Conservation (phyloP, 2,888 invertebrate species). For the Spicauda simplicius region DNA sequence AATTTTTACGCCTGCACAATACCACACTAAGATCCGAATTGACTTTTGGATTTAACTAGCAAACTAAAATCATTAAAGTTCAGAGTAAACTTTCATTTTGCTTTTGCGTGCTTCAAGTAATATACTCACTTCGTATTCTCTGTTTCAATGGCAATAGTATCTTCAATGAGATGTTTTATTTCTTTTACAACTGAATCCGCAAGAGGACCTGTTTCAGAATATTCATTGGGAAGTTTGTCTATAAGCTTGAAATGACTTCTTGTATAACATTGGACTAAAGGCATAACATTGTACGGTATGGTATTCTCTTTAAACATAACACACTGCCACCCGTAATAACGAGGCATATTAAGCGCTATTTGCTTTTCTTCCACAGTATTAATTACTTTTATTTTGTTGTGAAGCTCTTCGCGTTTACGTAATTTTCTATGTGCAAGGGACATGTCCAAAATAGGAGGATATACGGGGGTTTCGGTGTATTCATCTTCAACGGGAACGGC, state of each 20-base stretch:
- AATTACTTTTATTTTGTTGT: constrained; percentile 86
- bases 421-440: constrained; percentile 77
- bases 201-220: constrained; percentile 73
- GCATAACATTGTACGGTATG: constrained; percentile 88
- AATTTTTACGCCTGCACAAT: no score
- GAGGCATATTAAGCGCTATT: constrained; percentile 92
- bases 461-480: constrained; percentile 72
- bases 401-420: constrained; percentile 73
- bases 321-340: constrained; percentile 91
- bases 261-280: constrained; percentile 90
- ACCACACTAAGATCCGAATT: no score
- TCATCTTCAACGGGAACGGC: constrained; percentile 66
- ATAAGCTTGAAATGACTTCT: constrained; percentile 88
- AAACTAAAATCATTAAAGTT: no score
- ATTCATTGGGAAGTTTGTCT: constrained; percentile 85
- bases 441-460: constrained; percentile 87
- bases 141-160: constrained; percentile 87
- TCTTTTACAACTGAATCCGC: constrained; percentile 77
- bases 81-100: no score
- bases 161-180: constrained; percentile 86
- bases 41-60: no score
- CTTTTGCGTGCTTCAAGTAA: background rate
- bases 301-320: constrained; percentile 85
- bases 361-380: constrained; percentile 93
- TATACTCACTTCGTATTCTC: constrained; percentile 82